Percentiles rank a stretch among this genome's conserved stretches.
phyloP scores from a whole-genome alignment of 1,140 invertebrate genomes.

The Sycophaga agraensis region DNA sequence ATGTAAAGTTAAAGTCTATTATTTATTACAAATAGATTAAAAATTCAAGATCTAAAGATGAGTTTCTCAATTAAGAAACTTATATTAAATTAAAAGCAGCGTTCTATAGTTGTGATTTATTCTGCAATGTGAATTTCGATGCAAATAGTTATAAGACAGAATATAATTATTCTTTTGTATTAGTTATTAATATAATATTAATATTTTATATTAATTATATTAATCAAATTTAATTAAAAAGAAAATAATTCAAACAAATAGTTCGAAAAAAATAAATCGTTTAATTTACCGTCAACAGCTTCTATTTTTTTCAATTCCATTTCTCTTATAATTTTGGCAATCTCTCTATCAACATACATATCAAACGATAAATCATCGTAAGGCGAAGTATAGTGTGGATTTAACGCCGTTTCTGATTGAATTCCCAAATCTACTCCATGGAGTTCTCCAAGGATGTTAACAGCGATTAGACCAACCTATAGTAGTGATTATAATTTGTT shows the following conservation, averaged over 20 bases:
- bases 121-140: too few relatives aligned
- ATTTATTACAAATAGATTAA: too few relatives aligned
- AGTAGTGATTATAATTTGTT: conserved; percentile 1
- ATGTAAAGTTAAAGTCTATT: too few relatives aligned
- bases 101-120: too few relatives aligned
- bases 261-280: neutral
- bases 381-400: conserved; percentile 74
- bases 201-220: too few relatives aligned
- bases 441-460: conserved; percentile 75
- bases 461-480: conserved; percentile 72
- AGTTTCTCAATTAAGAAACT: too few relatives aligned
- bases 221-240: too few relatives aligned
- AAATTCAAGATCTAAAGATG: too few relatives aligned
- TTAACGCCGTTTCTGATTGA: conserved; percentile 53
- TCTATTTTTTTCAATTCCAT: conserved; percentile 84
- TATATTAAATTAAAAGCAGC: too few relatives aligned
- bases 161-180: too few relatives aligned
- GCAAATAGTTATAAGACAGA: too few relatives aligned
- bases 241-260: neutral
- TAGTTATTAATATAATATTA: too few relatives aligned
- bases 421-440: conserved; percentile 37
- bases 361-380: conserved; percentile 95
- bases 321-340: conserved; percentile 82
- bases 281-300: conserved; percentile 70
- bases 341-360: conserved; percentile 95